Base-by-base conservation (phyloP, 2,113 vertebrate species). In the Channa argus region DNA sequence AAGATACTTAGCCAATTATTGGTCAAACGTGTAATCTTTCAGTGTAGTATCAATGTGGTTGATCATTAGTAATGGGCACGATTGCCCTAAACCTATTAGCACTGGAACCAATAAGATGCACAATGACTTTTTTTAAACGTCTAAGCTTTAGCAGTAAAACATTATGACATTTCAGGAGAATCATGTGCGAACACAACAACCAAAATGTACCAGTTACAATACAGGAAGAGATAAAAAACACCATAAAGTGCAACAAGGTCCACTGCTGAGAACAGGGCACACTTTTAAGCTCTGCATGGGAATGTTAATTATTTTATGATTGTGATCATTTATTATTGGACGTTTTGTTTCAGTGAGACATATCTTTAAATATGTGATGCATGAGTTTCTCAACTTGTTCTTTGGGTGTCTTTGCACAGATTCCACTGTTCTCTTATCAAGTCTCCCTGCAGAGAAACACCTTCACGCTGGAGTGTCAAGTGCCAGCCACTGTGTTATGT, bases 11-110 rank as follows among this genome's bases (percentile, higher is more conserved):
- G 71, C 49, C 77, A 81, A 67, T 84, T 89, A 88, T 83, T 82
- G 79, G 72, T 82, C 60, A 88, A 75, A 59, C 56, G 24, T 63
- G 64, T 73, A 74, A 70, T 77, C 82, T 66, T 66, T 85, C 36
- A 88, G 90, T 93, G 89, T 93, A 93, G 92, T 93, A 93, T 90
- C 87, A 92, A 85, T 91, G 82, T 81, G 88, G 91, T 91, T 93
- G 89, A 92, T 93, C 87, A 93, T 92, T 91, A 88, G 79, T 91
- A 90, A 88, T 92, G 80, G 8, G 4, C 58, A 54, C 77, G 61
- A 80, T 84, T 69, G 36, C 54, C 61, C 43, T 63, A 39, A 70
- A 74, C 72, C 13, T 74, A 88, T 83, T 88, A 73, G 43, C 34
- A 68, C 38, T 6, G 7, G 33, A 43, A 45, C 14, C 8, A 9